Base-by-base conservation (phyloP, 2,888 invertebrate genomes). In the Anagyrus pseudococci region DNA sequence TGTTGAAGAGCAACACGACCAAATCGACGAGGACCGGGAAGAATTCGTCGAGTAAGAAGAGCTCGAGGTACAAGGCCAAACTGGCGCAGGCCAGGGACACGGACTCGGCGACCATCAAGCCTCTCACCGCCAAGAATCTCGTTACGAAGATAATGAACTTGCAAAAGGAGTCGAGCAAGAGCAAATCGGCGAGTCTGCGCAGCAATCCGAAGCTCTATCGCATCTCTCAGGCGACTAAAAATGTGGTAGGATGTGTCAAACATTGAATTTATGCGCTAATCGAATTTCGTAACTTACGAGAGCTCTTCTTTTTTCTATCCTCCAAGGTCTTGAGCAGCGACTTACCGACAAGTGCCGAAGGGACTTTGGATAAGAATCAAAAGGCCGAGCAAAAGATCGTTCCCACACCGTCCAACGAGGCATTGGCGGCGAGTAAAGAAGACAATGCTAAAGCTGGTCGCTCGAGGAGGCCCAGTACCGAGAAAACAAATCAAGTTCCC, bases 71-170 rank as follows among this genome's bases (percentile, higher is more conserved):
- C 13, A 63, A 58, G 7, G 2, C 47, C 8, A 53, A 33, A n/a
- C 8, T 3, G 13, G 1, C 19, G 23, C 56, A 43, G 41, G 17
- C 40, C 6, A 62, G 40, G 29, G 17, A 25, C 10, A 20, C 7
- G 6, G 58, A 58, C 6, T 8, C 41, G 13, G 4, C 41, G 17
- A 3, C 33, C 6, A 7, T 22, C 8, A 20, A 26, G 3, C 17
- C 44, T 15, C 40, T 23, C 17, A n/a, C 22, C 15, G 19, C 63
- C 19, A 53, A 53, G 15, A 46, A 47, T 10, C 29, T 64, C 48
- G 48, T 64, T 17, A 43, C 60, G 1, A 64, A 60, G n/a, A 60
- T 60, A 1, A 52, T 47, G 1, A 56, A 63, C 20, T 3, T 63
- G n/a, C 57, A 54, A n/a, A 66, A 63, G 22, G 57, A 63, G 15